Percentiles rank a stretch among this genome's conserved stretches.
phyloP scores from a whole-genome alignment of 1,140 invertebrate genomes.

The Helicoverpa zea region DNA sequence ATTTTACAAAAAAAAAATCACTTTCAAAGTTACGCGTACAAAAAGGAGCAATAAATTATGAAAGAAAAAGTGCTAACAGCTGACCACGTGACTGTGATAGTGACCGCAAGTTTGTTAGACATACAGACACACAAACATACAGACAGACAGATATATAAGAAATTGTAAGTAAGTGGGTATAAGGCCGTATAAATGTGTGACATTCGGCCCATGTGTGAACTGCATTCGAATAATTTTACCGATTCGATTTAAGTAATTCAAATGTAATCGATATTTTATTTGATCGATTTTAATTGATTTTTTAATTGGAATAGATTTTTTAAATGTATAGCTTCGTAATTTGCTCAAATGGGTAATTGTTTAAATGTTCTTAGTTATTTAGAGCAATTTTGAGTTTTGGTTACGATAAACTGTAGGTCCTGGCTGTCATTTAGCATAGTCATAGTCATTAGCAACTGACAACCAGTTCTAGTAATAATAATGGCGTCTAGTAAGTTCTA shows the following conservation, averaged over 20 bases:
- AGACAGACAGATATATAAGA: not conserved
- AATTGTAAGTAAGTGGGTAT: not conserved
- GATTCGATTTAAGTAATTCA: not conserved
- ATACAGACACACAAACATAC: not conserved
- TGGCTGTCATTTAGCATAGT: too few relatives aligned
- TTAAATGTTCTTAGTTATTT: too few relatives aligned
- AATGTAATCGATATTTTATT: not conserved
- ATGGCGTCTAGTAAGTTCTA: too few relatives aligned
- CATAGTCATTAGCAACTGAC: too few relatives aligned
- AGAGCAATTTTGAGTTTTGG: too few relatives aligned
- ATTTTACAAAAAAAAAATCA: too few relatives aligned
- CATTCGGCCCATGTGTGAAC: not conserved
- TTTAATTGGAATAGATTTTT: not conserved
- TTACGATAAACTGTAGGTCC: too few relatives aligned
- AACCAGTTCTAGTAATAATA: too few relatives aligned
- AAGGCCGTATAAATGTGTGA: slow-evolving; percentile 19
- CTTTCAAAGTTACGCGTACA: not conserved
- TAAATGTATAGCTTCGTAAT: too few relatives aligned
- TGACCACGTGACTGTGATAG: slow-evolving; percentile 13
- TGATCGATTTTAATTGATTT: not conserved
- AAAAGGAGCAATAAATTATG: slow-evolving; percentile 3
- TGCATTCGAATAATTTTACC: not conserved
- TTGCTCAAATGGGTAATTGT: too few relatives aligned
- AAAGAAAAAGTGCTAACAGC: slow-evolving; percentile 17
- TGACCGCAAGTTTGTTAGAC: slow-evolving; percentile 21